Conservation (phyloP, 2,113 vertebrate genomes). For the Cyanoderma ruficeps region DNA sequence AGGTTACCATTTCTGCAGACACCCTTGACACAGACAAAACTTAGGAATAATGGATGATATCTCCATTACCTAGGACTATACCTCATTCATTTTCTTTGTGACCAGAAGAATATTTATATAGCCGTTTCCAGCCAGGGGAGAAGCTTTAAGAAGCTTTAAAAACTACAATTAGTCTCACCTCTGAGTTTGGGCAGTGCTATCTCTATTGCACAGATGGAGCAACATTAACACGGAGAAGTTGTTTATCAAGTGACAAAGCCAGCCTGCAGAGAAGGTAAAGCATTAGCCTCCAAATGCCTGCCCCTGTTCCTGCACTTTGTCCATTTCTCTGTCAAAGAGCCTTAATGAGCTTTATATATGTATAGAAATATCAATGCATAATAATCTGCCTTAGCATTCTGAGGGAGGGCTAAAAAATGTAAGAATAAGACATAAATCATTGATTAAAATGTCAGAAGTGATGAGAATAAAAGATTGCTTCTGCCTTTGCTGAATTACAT, state of each 20-base stretch:
- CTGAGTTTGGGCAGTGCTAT: background rate
- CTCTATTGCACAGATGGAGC: slow-evolving; percentile 19
- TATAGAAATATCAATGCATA: slow-evolving; percentile 50
- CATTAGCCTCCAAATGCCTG: background rate
- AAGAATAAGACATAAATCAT: slow-evolving; percentile 58
- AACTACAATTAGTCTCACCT: slow-evolving; percentile 6
- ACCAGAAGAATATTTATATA: slow-evolving; percentile 13
- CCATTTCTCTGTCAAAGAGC: background rate
- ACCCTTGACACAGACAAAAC: background rate
- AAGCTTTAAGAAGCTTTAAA: slow-evolving; percentile 12
- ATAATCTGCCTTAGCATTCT: slow-evolving; percentile 49
- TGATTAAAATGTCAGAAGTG: slow-evolving; percentile 68
- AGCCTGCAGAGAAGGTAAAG: background rate
- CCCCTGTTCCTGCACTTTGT: background rate
- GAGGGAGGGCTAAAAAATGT: slow-evolving; percentile 46
- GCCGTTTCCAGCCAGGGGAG: background rate
- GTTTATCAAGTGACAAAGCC: slow-evolving; percentile 36
- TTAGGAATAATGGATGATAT: background rate
- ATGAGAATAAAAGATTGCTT: slow-evolving; percentile 67
- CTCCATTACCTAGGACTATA: background rate
- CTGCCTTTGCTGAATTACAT: slow-evolving; percentile 61
- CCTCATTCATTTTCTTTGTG: slow-evolving; percentile 3
- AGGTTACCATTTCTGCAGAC: background rate
- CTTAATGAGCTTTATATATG: slow-evolving; percentile 54
- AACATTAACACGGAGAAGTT: background rate